Percentiles rank a stretch among this genome's conserved stretches.
Evolutionary conservation across 2,113 vertebrate species (phyloP).

Genomic region (Corythornis madagascariensis): DNA sequence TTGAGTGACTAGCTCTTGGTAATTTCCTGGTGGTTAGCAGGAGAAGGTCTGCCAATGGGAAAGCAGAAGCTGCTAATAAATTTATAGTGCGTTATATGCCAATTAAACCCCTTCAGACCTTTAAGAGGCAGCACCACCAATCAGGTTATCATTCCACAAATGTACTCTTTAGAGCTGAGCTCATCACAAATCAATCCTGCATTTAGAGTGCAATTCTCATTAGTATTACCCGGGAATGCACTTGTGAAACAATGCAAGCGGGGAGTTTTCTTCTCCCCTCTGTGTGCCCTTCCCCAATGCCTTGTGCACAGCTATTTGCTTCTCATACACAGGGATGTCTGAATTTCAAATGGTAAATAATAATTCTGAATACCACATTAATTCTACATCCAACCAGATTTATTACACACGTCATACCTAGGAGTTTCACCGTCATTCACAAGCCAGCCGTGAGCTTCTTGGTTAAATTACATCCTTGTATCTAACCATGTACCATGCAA

Average conservation of each 20-base stretch:
- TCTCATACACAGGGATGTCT: background rate
- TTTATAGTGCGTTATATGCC: slow-evolving; percentile 77
- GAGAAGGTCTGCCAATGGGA: slow-evolving; percentile 60
- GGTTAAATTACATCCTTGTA: background rate
- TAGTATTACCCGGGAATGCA: slow-evolving; percentile 18
- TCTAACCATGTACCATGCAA: background rate
- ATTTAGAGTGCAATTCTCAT: slow-evolving; percentile 52
- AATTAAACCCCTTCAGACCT: slow-evolving; percentile 66
- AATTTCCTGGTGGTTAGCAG: slow-evolving; percentile 76
- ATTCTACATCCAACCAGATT: background rate
- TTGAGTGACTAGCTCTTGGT: slow-evolving; percentile 77
- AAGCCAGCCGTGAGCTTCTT: background rate
- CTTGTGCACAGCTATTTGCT: background rate
- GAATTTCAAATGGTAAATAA: slow-evolving; percentile 28
- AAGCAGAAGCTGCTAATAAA: slow-evolving; percentile 65
- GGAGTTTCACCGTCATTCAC: background rate
- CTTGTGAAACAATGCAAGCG: background rate
- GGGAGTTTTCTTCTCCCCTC: background rate
- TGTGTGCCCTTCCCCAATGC: background rate
- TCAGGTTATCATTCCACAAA: slow-evolving; percentile 42
- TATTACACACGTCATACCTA: background rate
- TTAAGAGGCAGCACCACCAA: slow-evolving; percentile 47
- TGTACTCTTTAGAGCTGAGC: slow-evolving; percentile 42
- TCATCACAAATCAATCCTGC: slow-evolving; percentile 48
- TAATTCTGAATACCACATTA: background rate